Conservation (phyloP, 2,113 vertebrate genomes). For the Callaeas wilsoni region DNA sequence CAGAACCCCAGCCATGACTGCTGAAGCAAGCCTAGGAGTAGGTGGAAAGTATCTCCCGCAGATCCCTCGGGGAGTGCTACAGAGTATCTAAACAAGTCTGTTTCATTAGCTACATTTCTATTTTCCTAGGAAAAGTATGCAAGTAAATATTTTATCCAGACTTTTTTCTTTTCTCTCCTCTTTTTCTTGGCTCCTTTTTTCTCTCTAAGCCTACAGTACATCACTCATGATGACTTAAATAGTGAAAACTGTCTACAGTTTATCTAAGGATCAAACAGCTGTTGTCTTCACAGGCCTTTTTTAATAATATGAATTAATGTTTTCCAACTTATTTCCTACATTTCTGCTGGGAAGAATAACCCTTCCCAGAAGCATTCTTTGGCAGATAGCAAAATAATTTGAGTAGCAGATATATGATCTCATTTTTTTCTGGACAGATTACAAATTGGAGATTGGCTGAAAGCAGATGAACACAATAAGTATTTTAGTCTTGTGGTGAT, state of each 20-base stretch:
- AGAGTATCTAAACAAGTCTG: conserved; percentile 7
- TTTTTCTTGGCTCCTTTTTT: conserved; percentile 48
- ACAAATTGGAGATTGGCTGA: conserved; percentile 56
- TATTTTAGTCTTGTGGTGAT: conserved; percentile 59
- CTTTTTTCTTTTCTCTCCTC: conserved; percentile 20
- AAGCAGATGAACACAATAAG: conserved; percentile 40
- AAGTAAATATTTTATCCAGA: conserved; percentile 51
- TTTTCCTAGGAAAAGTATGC: conserved; percentile 56
- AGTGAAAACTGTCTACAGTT: conserved; percentile 55
- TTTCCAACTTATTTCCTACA: conserved; percentile 64
- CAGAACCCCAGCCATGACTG: background rate
- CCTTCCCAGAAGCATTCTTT: conserved; percentile 61
- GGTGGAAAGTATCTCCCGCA: background rate
- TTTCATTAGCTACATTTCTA: conserved; percentile 21
- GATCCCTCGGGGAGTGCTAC: background rate
- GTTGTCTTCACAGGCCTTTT: conserved; percentile 59
- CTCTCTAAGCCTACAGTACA: conserved; percentile 14
- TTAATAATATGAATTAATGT: conserved; percentile 64
- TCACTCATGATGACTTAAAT: conserved; percentile 51
- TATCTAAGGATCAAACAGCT: conserved; percentile 66
- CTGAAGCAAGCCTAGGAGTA: background rate
- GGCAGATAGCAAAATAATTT: conserved; percentile 67
- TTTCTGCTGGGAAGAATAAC: conserved; percentile 60
- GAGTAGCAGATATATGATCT: conserved; percentile 68
- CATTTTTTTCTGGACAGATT: conserved; percentile 63